Evolutionary conservation across 30 jellyfish, hydroid and myxozoan species (phyloP).

Genomic region (Hydractinia symbiolongicarpus): DNA sequence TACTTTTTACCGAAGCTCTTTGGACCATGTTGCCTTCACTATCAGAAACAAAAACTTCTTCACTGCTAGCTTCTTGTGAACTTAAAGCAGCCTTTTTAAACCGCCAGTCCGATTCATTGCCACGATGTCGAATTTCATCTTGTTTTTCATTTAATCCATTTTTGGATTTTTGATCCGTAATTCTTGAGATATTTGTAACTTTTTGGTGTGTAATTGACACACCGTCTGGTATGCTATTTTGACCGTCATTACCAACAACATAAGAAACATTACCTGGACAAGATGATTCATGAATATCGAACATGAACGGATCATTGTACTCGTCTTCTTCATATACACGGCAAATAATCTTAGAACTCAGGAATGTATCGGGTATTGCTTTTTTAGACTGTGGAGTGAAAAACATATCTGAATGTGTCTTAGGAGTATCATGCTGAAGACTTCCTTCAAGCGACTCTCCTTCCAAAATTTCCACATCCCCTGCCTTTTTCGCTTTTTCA

Average conservation of each 20-base stretch:
- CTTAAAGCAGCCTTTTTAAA: not conserved
- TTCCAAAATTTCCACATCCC: not conserved
- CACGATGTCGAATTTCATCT: not conserved
- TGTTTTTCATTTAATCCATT: not conserved
- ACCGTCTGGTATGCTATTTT: too few relatives aligned
- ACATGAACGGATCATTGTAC: not conserved
- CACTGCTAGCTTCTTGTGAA: slow-evolving; percentile 5
- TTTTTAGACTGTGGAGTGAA: not conserved
- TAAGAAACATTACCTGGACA: not conserved
- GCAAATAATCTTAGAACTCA: not conserved
- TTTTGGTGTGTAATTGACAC: too few relatives aligned
- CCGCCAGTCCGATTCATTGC: not conserved
- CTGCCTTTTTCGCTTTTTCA: too few relatives aligned
- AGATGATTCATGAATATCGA: not conserved
- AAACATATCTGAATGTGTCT: not conserved
- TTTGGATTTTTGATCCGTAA: not conserved
- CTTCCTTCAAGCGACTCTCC: not conserved
- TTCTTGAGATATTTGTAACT: not conserved
- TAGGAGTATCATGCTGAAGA: too few relatives aligned
- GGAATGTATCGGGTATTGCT: slow-evolving; percentile 10
- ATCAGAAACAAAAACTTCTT: not conserved
- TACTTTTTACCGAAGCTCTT: too few relatives aligned
- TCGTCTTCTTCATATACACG: slow-evolving; percentile 3
- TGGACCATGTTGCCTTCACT: not conserved
- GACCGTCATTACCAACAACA: not conserved